Base-by-base conservation (phyloP, 1,140 invertebrate species). In the Coptotermes formosanus region DNA sequence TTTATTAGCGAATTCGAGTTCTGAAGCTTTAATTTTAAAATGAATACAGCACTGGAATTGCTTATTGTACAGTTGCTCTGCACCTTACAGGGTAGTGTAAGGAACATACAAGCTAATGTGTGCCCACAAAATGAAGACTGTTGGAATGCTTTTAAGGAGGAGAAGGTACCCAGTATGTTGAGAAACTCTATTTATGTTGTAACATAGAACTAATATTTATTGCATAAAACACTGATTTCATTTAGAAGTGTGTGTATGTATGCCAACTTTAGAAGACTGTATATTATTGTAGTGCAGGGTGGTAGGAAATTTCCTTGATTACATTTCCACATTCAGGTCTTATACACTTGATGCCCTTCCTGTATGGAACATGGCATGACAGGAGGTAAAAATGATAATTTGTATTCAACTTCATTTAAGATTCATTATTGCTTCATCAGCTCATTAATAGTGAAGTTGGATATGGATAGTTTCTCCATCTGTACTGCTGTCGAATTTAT, bases 231-330 rank as follows among this genome's bases (percentile, higher is more conserved):
- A 75, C 16, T 21, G 52, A 55, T 55, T 75, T 75, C 3, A 30
- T 11, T 75, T 75, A n/a, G 64, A 75, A 75, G n/a, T 75, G 64
- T 30, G 64, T 75, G 64, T 12, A 75, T 75, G 64, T 75, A 75
- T 75, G n/a, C 64, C 64, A 75, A 30, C 64, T 75, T 25, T 75
- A 75, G 64, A 75, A 75, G 64, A 75, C 64, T 75, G n/a, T 75
- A 64, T 64, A 30, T 55, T 55, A 0, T 75, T 75, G 64, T 75
- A 75, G n/a, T 75, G 64, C 25, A 75, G 30, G 64, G 64, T 75
- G 64, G 64, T 75, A 75, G 64, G 64, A 75, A 75, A 30, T 75
- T 75, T 75, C 64, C 64, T 30, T 75, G 64, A 75, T 75, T 11
- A 75, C 25, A 75, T 75, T 30, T 75, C n/a, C 64, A 75, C 6